Percentiles rank a stretch among this genome's conserved stretches.
phyloP scores from a whole-genome alignment of 2,797 vertebrate genomes.

The Danionella dracula region DNA sequence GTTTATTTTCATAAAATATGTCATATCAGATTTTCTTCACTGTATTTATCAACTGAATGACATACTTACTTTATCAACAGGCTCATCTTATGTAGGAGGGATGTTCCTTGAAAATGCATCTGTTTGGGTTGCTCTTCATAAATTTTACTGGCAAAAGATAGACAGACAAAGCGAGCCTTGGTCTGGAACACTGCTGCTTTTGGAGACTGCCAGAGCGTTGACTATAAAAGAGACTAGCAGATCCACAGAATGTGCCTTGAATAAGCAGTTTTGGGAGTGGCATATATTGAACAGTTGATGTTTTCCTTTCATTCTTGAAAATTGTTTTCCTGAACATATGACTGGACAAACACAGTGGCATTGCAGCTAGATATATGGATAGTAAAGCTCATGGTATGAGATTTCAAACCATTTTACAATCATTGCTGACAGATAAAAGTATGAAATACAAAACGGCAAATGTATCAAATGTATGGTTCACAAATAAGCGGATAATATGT shows the following conservation, averaged over 20 bases:
- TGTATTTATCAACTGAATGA: background rate
- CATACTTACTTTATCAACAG: no score
- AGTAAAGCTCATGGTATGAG: background rate
- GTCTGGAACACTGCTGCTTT: slow-evolving; percentile 4
- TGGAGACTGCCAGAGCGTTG: background rate
- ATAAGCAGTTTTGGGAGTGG: background rate
- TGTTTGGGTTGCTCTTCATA: background rate
- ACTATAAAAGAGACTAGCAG: no score
- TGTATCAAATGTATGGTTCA: no score
- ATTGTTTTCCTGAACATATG: no score
- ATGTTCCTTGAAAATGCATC: background rate
- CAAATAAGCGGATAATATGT: no score
- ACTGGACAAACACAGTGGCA: no score
- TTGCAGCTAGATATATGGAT: no score
- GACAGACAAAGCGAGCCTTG: background rate
- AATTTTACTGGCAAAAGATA: background rate
- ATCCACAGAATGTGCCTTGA: background rate
- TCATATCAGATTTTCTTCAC: background rate
- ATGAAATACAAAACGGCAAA: no score
- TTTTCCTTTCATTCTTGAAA: background rate
- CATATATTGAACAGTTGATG: background rate
- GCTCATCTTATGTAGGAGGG: background rate
- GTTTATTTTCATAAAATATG: background rate
- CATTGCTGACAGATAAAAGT: no score
- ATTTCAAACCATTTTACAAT: background rate